Evolutionary conservation across 2,113 vertebrate species (phyloP).

Genomic region (Festucalex cinctus): DNA sequence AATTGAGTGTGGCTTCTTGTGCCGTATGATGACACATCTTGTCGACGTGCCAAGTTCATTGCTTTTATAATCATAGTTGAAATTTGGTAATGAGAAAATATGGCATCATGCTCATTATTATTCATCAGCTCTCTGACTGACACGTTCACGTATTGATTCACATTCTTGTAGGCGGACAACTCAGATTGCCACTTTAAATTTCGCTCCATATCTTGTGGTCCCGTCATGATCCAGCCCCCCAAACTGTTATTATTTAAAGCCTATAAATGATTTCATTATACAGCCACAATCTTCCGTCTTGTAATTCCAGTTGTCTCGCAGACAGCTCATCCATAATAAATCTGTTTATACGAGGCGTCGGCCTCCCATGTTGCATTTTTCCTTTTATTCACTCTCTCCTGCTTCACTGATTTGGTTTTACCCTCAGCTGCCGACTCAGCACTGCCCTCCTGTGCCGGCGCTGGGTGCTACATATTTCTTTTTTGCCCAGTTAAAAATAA

Average conservation of each 20-base stretch:
- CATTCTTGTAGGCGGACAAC: neutral
- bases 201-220: neutral
- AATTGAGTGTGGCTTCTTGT: no score
- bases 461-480: conserved; percentile 29
- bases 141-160: neutral
- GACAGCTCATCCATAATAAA: conserved; percentile 63
- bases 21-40: no score
- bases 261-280: conserved; percentile 43
- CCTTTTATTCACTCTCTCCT: conserved; percentile 22
- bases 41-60: no score
- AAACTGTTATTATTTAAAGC: conserved; percentile 1
- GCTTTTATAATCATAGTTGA: neutral
- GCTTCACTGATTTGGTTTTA: conserved; percentile 49
- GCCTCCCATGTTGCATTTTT: conserved; percentile 41
- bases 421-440: conserved; percentile 16
- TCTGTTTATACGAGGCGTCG: conserved; percentile 59
- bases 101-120: neutral
- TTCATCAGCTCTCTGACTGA: neutral
- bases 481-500: conserved; percentile 56
- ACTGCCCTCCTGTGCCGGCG: conserved; percentile 60
- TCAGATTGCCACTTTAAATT: neutral
- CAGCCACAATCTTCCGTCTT: conserved; percentile 36
- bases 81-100: neutral
- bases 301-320: conserved; percentile 49
- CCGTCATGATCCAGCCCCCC: neutral